Evolutionary conservation across 92 coral and sea anemone genomes (phyloP), one percentile per base, ranked within the genome.

Genomic region (Siderastrea siderea): DNA sequence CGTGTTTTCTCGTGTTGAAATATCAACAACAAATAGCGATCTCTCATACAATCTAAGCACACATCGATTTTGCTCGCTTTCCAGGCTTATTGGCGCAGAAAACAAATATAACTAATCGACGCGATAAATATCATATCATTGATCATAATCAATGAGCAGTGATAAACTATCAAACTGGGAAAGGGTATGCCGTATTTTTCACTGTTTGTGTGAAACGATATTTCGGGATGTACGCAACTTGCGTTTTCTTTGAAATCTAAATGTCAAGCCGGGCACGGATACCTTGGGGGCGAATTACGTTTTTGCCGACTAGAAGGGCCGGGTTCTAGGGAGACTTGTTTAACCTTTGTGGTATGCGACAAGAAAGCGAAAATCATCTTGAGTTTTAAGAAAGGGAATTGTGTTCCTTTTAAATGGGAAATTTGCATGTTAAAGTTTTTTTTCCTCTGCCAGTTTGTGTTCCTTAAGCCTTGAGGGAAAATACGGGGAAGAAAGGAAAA

Each of bases 71-170:
- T 79, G 48, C 68, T 64, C 66, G 70, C 58, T 51, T 80, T 67
- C 45, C 53, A 82, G 76, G 79, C 79, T 51, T 16, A 12, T 43
- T 62, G 87, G 87, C 87, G 80, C 80, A 78, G 45, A 53, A 57
- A 82, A 69, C 77, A 55, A 71, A 81, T 8, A 2, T 49, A 1
- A 1, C 7, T 48, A 72, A 63, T 83, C 48, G 70, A 45, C 5
- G 3, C 17, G 59, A 73, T 72, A 60, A 74, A 49, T 74, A 72
- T 61, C 43, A 2, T 19, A 46, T 55, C 47, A 6, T 4, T 3
- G 2, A 70, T n/a, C 26, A 3, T 52, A 19, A 82, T 17, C 17
- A 71, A 71, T n/a, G 57, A 7, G 3, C 52, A 5, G 63, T 64
- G 80, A n/a, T n/a, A n/a, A 83, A 47, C 62, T 59, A 71, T 12